phyloP scores from a whole-genome alignment of 2,113 vertebrate species.

The Ceratotherium simum region DNA sequence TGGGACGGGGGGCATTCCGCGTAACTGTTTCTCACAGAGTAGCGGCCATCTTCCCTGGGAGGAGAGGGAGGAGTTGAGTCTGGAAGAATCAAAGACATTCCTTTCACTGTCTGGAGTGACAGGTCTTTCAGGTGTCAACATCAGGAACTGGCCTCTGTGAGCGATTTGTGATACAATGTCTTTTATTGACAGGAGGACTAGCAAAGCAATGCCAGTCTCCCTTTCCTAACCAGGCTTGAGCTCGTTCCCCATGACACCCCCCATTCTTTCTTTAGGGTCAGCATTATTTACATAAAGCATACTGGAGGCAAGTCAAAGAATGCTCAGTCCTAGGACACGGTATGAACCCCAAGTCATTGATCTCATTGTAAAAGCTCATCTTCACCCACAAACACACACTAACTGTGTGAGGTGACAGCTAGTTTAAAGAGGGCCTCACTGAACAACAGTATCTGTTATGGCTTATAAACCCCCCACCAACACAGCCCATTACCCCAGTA shows the following conservation, averaged over 20 bases:
- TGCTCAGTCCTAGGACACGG: not conserved
- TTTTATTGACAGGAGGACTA: not conserved
- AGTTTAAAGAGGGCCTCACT: not conserved
- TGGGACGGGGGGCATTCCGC: slow-evolving; percentile 89
- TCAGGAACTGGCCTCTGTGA: not conserved
- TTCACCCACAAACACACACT: not conserved
- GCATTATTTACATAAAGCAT: not conserved
- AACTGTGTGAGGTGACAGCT: not conserved
- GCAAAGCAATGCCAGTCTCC: not conserved
- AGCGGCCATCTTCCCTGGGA: slow-evolving; percentile 76
- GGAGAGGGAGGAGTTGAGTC: slow-evolving; percentile 63
- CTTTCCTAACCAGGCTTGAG: not conserved
- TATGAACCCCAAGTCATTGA: not conserved
- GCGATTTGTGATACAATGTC: not conserved
- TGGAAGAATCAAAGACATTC: slow-evolving; percentile 80
- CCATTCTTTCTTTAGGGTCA: not conserved
- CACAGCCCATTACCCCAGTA: not conserved
- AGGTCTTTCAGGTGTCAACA: not conserved
- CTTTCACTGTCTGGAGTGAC: not conserved
- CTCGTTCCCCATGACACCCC: not conserved
- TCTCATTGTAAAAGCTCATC: not conserved
- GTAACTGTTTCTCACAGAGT: slow-evolving; percentile 63
- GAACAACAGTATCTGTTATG: not conserved
- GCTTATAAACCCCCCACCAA: not conserved
- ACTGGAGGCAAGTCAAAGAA: not conserved